Evolutionary conservation across 2,888 invertebrate species (phyloP), one percentile per base, ranked within the genome.

Genomic region (Strigamia crassipes): DNA sequence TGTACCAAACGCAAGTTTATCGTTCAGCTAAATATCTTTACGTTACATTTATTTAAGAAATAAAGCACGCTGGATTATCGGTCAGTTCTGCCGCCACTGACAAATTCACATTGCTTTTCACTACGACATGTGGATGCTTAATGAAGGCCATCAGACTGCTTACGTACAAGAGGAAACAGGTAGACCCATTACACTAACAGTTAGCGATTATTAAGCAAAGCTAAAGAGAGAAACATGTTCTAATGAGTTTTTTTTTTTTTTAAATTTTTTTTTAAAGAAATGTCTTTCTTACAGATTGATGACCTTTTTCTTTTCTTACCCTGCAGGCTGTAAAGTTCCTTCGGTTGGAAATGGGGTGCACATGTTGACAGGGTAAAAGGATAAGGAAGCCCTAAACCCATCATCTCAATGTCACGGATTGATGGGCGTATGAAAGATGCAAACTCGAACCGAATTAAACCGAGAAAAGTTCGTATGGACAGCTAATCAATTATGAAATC

Each of bases 371-470:
- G 73, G 73, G 73, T 73, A 31, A 73, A 73, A 27, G 73, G 73
- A 31, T 31, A 31, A 73, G 31, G 73, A 31, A 73, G 31, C 27
- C 31, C 27, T 73, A 31, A 73, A 73, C 27, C 73, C 73, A 23
- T 73, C 73, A 73, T 73, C 73, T 73, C 73, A 73, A 73, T 73
- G 73, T 73, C 73, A 73, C 8, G 73, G 73, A 73, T 73, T 73
- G 73, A 73, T 73, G 31, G 73, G 73, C 73, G 73, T 73, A 73
- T 73, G 73, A 73, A 73, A 73, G 73, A 73, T 73, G 73, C 73
- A 31, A 73, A 73, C 73, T 73, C 73, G 27, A 6, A 73, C 27
- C 73, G 73, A 31, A 73, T 73, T 73, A 73, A 15, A 73, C 73
- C 0, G 27, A 31, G 73, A 73, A 73, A 66, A 73, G 27, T 13